phyloP scores from a whole-genome alignment of 2,888 invertebrate species.

The Lepidocyrtinus sp. region DNA sequence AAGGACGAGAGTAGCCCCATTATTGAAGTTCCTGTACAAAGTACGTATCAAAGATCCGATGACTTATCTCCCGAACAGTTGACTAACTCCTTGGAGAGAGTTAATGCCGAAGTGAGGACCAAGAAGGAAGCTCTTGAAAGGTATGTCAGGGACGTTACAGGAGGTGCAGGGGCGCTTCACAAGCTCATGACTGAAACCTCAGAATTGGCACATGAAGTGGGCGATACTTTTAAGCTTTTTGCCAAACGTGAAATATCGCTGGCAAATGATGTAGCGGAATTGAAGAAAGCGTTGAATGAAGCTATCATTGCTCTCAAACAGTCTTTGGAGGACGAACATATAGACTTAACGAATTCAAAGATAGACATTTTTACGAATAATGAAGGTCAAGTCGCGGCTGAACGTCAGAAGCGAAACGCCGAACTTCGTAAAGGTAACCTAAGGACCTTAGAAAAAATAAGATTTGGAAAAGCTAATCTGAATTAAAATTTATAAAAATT shows the following conservation, averaged over 20 bases:
- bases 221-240: conserved; percentile 46
- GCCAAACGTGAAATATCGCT: conserved; percentile 53
- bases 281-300: conserved; percentile 49
- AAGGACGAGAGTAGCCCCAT: too few relatives aligned
- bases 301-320: conserved; percentile 54
- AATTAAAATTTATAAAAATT: too few relatives aligned
- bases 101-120: not conserved
- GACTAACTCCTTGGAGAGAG: not conserved
- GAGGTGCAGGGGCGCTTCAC: conserved; percentile 14
- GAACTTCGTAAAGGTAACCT: too few relatives aligned
- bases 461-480: too few relatives aligned
- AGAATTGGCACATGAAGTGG: conserved; percentile 58
- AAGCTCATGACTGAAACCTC: conserved; percentile 55
- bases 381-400: too few relatives aligned
- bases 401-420: too few relatives aligned
- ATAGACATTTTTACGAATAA: too few relatives aligned
- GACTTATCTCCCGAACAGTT: too few relatives aligned
- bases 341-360: not conserved
- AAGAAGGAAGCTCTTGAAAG: not conserved
- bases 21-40: too few relatives aligned
- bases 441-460: too few relatives aligned
- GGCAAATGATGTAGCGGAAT: conserved; percentile 52
- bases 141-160: conserved; percentile 17
- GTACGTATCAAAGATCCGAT: too few relatives aligned
- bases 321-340: conserved; percentile 21